Base-by-base conservation (phyloP, 2,113 vertebrate genomes). In the Oostethus manadensis region DNA sequence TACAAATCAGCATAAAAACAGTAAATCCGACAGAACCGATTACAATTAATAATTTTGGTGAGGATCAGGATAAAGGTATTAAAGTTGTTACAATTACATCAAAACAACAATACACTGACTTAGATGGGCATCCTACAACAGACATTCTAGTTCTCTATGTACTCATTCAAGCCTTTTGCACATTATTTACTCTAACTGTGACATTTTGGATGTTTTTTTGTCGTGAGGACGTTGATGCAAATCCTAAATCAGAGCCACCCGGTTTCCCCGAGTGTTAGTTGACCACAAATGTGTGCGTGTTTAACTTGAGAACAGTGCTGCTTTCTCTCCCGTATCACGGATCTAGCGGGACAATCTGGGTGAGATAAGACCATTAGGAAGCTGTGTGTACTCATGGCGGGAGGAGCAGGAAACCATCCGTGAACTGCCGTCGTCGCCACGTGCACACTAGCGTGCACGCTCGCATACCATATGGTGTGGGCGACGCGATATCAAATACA, bases 331-430 rank as follows among this genome's bases (percentile, higher is more conserved):
- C 77, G 33, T 58, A 77, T 88, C 77, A 82, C 83, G 80, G 87
- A 90, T 86, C 79, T 76, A 73, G 51, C 58, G 57, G 63, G 46
- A 70, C 70, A 87, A 86, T 87, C 77, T 76, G 73, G 70, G 49
- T 17, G 48, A 80, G 89, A 88, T 90, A 90, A 89, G 84, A 60
- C 70, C 23, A 23, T 14, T 18, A 56, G 70, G 53, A 8, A 62
- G 54, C 60, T 66, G 53, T 89, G 85, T 90, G 88, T 87, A 86
- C 83, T 80, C 68, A 87, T 9, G 82, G 78, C 73, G 70, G 88
- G 87, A 88, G 86, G 85, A 87, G 81, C 85, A 85, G 82, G 81
- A 86, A 88, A 82, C 87, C 87, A 73, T 74, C 64, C 56, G 48
- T 57, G 77, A 74, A 77, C 49, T 68, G 61, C 64, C 64, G 67